Evolutionary conservation across 2,113 vertebrate species (phyloP).

Genomic region (Hymenochirus boettgeri): DNA sequence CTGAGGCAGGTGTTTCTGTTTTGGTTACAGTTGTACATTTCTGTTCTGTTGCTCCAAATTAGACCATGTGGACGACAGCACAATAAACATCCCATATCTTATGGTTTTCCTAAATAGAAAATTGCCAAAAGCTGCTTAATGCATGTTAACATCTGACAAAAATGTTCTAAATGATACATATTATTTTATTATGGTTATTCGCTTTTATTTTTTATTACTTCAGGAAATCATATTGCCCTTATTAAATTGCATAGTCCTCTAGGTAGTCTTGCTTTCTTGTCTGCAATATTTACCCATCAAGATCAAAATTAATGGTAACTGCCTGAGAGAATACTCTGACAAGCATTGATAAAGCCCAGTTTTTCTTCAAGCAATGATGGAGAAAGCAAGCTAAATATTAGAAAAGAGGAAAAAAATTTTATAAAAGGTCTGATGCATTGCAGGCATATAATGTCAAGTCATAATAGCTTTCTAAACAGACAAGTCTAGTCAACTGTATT

Average conservation of each 20-base stretch:
- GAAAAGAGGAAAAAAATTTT: constrained; percentile 18
- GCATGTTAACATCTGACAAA: neutral
- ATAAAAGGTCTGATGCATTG: constrained; percentile 7
- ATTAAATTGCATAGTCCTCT: constrained; percentile 10
- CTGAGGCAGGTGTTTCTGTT: no score
- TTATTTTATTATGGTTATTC: constrained; percentile 13
- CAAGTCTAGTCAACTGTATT: neutral
- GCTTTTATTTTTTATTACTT: constrained; percentile 10
- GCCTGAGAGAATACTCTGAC: neutral
- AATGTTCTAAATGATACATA: constrained; percentile 8
- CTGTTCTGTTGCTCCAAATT: no score
- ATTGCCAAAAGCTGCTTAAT: constrained; percentile 8
- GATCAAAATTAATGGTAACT: constrained; percentile 11
- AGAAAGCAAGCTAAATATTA: constrained; percentile 16
- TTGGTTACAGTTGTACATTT: no score
- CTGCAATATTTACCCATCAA: constrained; percentile 9
- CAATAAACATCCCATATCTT: neutral
- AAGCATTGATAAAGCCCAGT: constrained; percentile 12
- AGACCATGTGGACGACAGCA: neutral
- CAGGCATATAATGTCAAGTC: constrained; percentile 2
- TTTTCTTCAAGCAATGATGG: constrained; percentile 7
- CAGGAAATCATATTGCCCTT: constrained; percentile 16
- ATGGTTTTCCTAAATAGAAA: neutral
- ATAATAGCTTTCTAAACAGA: constrained; percentile 1
- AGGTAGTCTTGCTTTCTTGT: neutral